Evolutionary conservation across 2,888 invertebrate species (phyloP).

Genomic region (Cenopis cana): DNA sequence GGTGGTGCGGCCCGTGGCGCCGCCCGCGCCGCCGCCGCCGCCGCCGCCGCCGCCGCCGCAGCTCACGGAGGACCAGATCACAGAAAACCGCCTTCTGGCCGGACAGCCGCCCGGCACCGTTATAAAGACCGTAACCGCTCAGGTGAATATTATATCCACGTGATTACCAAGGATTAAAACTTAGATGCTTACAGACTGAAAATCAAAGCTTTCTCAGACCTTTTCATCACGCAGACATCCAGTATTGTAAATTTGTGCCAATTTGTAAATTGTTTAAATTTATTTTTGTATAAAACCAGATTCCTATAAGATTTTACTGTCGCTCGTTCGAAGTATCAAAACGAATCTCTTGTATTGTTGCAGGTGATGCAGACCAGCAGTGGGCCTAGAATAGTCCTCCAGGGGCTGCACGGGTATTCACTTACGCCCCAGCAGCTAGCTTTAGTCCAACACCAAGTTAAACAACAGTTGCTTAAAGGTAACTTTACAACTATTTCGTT

Average conservation of each 20-base stretch:
- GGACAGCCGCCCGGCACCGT: slow-evolving; percentile 94
- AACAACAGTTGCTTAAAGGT: slow-evolving; percentile 95
- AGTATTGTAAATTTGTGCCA: no score
- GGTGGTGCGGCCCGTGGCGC: slow-evolving; percentile 52
- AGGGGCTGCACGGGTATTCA: slow-evolving; percentile 93
- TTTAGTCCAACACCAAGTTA: slow-evolving; percentile 94
- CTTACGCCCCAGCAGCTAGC: slow-evolving; percentile 93
- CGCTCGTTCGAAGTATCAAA: background rate
- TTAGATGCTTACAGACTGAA: no score
- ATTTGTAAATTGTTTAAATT: no score
- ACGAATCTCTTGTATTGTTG: slow-evolving; percentile 44
- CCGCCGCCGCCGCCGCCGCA: slow-evolving; percentile 52
- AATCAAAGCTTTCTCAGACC: no score
- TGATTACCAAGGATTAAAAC: no score
- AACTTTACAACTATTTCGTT: slow-evolving; percentile 38
- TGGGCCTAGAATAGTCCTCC: slow-evolving; percentile 93
- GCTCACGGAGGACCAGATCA: slow-evolving; percentile 80
- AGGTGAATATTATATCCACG: slow-evolving; percentile 65
- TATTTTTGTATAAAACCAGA: background rate
- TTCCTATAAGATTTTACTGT: slow-evolving; percentile 21
- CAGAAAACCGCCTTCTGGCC: slow-evolving; percentile 89
- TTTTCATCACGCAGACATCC: no score
- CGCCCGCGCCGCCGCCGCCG: slow-evolving; percentile 49
- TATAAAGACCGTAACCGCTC: slow-evolving; percentile 94
- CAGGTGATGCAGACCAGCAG: slow-evolving; percentile 92